Evolutionary conservation across 2,797 vertebrate genomes (phyloP), one percentile per base, ranked within the genome.

Genomic region (Bovichtus diacanthus): DNA sequence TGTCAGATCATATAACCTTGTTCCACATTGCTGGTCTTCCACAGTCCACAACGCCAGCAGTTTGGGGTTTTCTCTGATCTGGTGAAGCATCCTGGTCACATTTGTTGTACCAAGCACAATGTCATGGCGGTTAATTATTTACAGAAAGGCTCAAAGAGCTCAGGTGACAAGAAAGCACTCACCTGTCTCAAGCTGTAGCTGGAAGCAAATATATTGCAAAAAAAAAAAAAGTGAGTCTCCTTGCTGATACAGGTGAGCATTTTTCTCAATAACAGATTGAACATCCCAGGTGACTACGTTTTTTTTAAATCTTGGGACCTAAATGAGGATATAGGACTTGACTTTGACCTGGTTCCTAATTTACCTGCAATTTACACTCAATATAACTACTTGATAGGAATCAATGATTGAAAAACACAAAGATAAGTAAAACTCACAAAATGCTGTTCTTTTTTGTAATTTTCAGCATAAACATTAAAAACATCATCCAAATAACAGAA

Each of bases 51-150:
- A 58, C n/a, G 50, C 19, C 12, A 49, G 5, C 0, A 21, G 4
- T 41, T 44, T 34, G 12, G n/a, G 4, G 1, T 15, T 18, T 43
- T 61, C 12, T 41, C 12, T 74, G 47, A 38, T 8, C 23, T 16
- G 21, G 9, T 34, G 13, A 63, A 53, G 43, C 41, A 43, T 19
- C 27, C 3, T 34, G 11, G 59, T 9, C 74, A 58, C 60, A 53
- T 5, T 38, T 59, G 36, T 16, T 53, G 51, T 51, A 27, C 58
- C 34, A 34, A 25, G n/a, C 16, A 44, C 16, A 69, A 41, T 53
- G 72, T 41, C 34, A 31, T 19, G 6, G 38, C 64, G 34, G 50
- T 92, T 70, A 92, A 93, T 88, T 78, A 93, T 93, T 92, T 72
- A 91, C 85, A 70, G 29, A 39, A 61, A 38, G 69, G 62, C 27